Conservation (phyloP, 2,888 invertebrate species). For the Lacanobia wlatinum region DNA sequence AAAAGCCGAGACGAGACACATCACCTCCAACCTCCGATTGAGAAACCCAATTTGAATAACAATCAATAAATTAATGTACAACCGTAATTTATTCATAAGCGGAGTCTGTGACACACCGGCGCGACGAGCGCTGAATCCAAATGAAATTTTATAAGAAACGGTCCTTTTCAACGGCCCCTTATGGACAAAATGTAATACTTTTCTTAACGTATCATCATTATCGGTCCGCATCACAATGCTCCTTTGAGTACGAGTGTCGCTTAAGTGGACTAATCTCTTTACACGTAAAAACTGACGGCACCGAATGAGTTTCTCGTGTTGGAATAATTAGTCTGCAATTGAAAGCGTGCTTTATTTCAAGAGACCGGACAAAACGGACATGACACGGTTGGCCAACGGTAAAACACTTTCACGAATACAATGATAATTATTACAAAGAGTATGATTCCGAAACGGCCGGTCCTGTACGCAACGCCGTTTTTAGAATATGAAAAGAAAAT, state of each 20-base stretch:
- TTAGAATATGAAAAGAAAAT: constrained; percentile 80
- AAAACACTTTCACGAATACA: constrained; percentile 89
- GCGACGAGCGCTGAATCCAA: constrained; percentile 88
- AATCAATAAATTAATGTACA: constrained; percentile 91
- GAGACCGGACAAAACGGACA: constrained; percentile 87
- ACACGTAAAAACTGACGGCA: constrained; percentile 87
- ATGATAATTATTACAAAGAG: constrained; percentile 84
- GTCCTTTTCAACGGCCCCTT: constrained; percentile 85
- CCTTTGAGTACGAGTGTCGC: constrained; percentile 84
- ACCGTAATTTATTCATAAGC: constrained; percentile 88
- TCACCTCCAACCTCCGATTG: constrained; percentile 90
- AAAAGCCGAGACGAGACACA: constrained; percentile 84
- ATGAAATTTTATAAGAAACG: constrained; percentile 88
- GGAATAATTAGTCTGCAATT: constrained; percentile 91
- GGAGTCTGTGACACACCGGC: constrained; percentile 82
- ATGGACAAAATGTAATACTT: constrained; percentile 86
- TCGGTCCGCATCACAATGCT: constrained; percentile 84
- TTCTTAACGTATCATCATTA: constrained; percentile 89
- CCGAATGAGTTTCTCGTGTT: constrained; percentile 90
- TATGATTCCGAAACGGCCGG: constrained; percentile 78
- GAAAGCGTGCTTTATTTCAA: constrained; percentile 90
- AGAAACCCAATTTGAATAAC: constrained; percentile 90
- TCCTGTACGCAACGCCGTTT: constrained; percentile 67
- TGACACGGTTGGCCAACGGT: constrained; percentile 88
- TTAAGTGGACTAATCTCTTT: constrained; percentile 89